These are phyloP conservation scores for Spinibarbus caldwelli DNA, from an alignment of 2,797 vertebrate species.

Conservation along the genomic window DNA sequence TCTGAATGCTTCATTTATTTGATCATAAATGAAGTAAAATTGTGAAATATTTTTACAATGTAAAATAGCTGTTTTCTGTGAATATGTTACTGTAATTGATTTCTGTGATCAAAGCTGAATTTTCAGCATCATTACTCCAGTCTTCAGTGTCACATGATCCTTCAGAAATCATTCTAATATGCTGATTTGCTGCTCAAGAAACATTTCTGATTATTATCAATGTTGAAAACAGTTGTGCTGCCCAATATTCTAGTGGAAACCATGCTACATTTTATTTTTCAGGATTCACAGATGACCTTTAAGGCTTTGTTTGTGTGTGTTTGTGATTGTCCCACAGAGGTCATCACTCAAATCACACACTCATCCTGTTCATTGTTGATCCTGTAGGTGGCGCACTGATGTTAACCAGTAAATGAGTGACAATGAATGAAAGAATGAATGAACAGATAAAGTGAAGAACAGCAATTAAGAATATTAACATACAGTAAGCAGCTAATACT, in stretches of 20 bases:
- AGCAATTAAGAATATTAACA: not conserved
- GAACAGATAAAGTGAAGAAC: not conserved
- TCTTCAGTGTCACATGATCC: too few relatives aligned
- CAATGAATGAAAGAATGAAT: not conserved
- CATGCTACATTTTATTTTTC: not conserved
- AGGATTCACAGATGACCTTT: not conserved
- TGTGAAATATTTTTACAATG: too few relatives aligned
- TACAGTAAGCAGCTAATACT: not conserved
- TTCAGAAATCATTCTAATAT: not conserved
- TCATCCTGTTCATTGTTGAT: not conserved
- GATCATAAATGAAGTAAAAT: too few relatives aligned
- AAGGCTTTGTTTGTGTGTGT: not conserved
- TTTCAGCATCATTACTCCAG: too few relatives aligned
- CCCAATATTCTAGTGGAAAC: not conserved
- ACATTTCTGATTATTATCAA: too few relatives aligned
- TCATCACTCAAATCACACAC: not conserved
- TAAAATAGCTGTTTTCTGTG: too few relatives aligned
- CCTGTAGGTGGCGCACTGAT: slow-evolving; percentile 1
- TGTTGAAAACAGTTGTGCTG: too few relatives aligned
- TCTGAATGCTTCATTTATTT: too few relatives aligned
- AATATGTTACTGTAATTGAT: too few relatives aligned
- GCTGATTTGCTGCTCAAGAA: not conserved
- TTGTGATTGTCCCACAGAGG: not conserved
- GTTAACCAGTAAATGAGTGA: not conserved
- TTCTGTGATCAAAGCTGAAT: too few relatives aligned